Conservation (phyloP, 2,888 invertebrate genomes). For the Mantis religiosa region DNA sequence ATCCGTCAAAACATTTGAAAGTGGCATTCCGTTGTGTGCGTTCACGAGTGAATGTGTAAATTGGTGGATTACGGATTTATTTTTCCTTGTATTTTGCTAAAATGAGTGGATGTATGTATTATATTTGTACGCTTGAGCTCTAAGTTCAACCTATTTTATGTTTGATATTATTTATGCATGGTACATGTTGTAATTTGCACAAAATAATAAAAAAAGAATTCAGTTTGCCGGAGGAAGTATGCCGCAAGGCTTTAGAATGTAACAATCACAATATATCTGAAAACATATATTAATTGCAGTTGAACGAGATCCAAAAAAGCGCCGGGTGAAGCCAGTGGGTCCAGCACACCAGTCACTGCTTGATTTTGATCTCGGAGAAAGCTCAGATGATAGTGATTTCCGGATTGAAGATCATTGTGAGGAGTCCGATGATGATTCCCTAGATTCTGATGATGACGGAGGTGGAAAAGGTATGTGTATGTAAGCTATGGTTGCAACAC, state of each 20-base stretch:
- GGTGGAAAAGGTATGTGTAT: not conserved
- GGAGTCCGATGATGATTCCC: constrained; percentile 73
- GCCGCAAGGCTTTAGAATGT: not conserved
- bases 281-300: constrained; percentile 36
- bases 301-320: constrained; percentile 72
- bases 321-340: constrained; percentile 75
- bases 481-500: no score
- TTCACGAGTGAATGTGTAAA: not conserved
- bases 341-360: constrained; percentile 65
- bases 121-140: not conserved
- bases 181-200: not conserved
- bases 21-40: not conserved
- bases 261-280: not conserved
- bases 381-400: constrained; percentile 93
- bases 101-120: constrained; percentile 12
- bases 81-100: not conserved
- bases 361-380: constrained; percentile 83
- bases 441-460: constrained; percentile 62
- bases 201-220: not conserved
- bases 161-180: not conserved
- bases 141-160: not conserved
- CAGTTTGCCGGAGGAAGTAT: not conserved
- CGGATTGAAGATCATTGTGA: constrained; percentile 80
- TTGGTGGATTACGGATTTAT: not conserved
- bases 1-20: not conserved